phyloP scores from a whole-genome alignment of 2,888 invertebrate species.

The Herminia tarsipennalis region DNA sequence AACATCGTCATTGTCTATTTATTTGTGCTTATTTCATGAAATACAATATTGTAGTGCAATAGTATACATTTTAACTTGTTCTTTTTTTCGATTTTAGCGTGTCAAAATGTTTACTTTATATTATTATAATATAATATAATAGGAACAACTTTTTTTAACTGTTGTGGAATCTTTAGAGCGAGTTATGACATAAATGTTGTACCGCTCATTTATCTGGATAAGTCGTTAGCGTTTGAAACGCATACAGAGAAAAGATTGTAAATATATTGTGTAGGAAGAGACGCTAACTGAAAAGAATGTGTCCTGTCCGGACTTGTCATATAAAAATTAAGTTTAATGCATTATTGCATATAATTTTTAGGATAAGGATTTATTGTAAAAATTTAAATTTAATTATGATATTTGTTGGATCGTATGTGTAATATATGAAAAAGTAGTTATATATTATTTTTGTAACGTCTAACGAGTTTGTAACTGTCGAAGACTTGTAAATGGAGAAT shows the following conservation, averaged over 20 bases:
- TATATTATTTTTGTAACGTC: conserved; percentile 76
- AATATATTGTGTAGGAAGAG: conserved; percentile 48
- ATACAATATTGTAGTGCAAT: conserved; percentile 41
- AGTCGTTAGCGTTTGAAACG: conserved; percentile 59
- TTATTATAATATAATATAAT: conserved; percentile 14
- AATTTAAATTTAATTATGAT: conserved; percentile 79
- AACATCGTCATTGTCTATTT: conserved; percentile 27
- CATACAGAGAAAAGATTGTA: conserved; percentile 50
- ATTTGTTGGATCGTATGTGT: conserved; percentile 79
- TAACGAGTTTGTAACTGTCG: conserved; percentile 57
- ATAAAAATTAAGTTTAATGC: conserved; percentile 52
- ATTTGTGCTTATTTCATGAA: conserved; percentile 42
- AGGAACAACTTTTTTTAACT: conserved; percentile 30
- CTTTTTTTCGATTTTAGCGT: conserved; percentile 29
- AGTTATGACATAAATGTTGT: conserved; percentile 36
- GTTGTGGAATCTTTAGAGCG: conserved; percentile 37
- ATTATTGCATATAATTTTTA: conserved; percentile 60
- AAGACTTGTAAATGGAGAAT: conserved; percentile 58
- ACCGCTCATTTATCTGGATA: conserved; percentile 41
- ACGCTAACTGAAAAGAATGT: conserved; percentile 21
- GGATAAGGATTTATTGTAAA: conserved; percentile 77
- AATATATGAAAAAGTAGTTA: conserved; percentile 75
- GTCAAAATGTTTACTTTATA: conserved; percentile 29
- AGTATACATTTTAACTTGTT: conserved; percentile 31
- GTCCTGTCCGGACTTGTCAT: conserved; percentile 45